Evolutionary conservation across 2,113 vertebrate species (phyloP), one percentile per base, ranked within the genome.

Genomic region (Dolichotis patagonum): DNA sequence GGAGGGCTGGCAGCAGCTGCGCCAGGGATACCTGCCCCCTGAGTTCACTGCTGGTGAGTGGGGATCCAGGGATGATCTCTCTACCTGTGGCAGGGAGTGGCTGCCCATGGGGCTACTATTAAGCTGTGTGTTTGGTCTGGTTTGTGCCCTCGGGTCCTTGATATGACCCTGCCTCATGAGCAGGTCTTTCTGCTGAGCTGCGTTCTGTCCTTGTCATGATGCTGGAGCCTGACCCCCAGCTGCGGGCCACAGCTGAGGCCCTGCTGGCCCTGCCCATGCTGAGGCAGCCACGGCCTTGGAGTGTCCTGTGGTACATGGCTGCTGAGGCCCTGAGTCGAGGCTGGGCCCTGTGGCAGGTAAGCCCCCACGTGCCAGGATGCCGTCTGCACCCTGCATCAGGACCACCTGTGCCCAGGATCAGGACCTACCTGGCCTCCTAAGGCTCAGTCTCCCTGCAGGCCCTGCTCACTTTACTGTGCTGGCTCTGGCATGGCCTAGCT

Each of bases 1-100:
- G 13, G 99, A 99, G 32, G 99, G 99, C 89, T 99, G 99, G 99
- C 99, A 99, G 96, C 99, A 99, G 97, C 99, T 99, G 81, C 98
- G 99, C 94, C 98, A 98, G 94, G 99, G 99, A 63, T 98, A 98
- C 94, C 98, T 99, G 90, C 99, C 99, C 3, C 98, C 98, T 4
- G 99, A 99, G 96, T 99, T 99, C 67, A 99, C 99, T 8, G 98
- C 98, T 19, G 98, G 99, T 99, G 96, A 97, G 98, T 94, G 7
- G n/a, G 30, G 63, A 63, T 7, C 28, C 71, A 20, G 22, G 63
- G 52, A 13, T 26, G 43, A 43, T 54, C 38, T 41, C 46, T 52
- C 38, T 52, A 35, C 49, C 5, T 20, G 1, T 69, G 62, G 54
- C 41, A 89, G 26, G 12, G 19, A 82, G 43, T 41, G 14, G 52